Percentiles rank a stretch among this genome's conserved stretches.
Conservation (phyloP, 53 echinoderm and acorn worm genomes). For the Zoroaster sp. region DNA sequence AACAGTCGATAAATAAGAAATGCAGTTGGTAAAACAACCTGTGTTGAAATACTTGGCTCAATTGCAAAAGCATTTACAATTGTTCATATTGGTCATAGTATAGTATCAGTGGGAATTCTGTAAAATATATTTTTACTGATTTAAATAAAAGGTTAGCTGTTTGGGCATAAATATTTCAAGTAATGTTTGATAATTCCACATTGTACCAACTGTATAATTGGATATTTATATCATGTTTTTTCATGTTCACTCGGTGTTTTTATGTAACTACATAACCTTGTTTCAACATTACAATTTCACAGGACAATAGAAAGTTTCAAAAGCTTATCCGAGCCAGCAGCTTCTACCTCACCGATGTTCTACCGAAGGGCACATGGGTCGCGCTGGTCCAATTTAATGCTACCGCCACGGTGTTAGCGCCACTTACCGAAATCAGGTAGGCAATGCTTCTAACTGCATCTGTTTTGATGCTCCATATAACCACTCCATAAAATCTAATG, state of each 20-base stretch:
- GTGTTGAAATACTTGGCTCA: no score
- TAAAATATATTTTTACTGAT: no score
- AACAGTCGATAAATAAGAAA: no score
- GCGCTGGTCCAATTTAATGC: conserved; percentile 35
- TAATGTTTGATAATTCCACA: no score
- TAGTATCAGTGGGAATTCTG: no score
- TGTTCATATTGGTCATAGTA: no score
- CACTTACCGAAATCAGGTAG: conserved; percentile 50
- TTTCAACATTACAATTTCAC: no score
- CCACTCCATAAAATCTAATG: background rate
- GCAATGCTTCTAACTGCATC: background rate
- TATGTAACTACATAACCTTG: background rate
- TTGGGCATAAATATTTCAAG: no score
- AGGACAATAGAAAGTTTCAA: conserved; percentile 41
- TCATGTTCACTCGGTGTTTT: background rate
- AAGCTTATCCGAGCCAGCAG: conserved; percentile 4
- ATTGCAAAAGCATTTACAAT: no score
- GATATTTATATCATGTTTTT: background rate
- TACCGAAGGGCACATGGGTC: conserved; percentile 34
- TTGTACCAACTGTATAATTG: no score
- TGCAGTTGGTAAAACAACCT: no score
- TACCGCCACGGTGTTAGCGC: background rate
- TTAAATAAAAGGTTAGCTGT: no score
- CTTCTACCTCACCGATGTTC: conserved; percentile 7
- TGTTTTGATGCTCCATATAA: background rate